These are phyloP conservation scores for Alfaro cultratus DNA, from an alignment of 2,797 vertebrate genomes.

Conservation along the genomic window DNA sequence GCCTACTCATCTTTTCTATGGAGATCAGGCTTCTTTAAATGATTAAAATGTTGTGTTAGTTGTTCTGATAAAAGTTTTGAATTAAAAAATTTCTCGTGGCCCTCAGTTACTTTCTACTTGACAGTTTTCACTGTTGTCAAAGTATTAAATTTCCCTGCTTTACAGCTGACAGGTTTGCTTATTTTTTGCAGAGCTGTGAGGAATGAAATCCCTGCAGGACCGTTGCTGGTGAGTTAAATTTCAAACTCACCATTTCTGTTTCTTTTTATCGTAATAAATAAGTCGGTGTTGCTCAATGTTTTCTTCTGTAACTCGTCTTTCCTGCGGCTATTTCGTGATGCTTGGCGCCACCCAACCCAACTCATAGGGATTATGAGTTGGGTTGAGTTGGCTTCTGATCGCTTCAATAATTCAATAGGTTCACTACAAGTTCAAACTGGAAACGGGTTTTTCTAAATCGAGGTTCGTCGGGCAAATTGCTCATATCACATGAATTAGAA, in stretches of 20 bases:
- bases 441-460: slow-evolving; percentile 9
- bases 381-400: slow-evolving; percentile 1
- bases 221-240: not conserved
- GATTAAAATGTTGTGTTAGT: too few species aligned
- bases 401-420: slow-evolving; percentile 15
- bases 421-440: slow-evolving; percentile 15
- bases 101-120: too few species aligned
- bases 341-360: slow-evolving; percentile 2
- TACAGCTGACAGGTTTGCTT: not conserved
- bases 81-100: too few species aligned
- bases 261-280: not conserved
- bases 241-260: not conserved
- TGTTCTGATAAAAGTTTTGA: too few species aligned
- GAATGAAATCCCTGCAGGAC: not conserved
- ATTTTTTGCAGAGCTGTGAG: not conserved
- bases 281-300: not conserved
- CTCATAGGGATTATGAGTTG: not conserved
- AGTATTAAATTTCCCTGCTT: not conserved
- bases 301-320: not conserved
- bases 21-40: too few species aligned
- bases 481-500: not conserved
- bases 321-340: not conserved
- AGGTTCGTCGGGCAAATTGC: not conserved
- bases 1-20: too few species aligned
- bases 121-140: not conserved